Percentiles rank a stretch among this genome's conserved stretches.
Conservation (phyloP, 2,888 invertebrate genomes). For the Tenthredo mesomela region DNA sequence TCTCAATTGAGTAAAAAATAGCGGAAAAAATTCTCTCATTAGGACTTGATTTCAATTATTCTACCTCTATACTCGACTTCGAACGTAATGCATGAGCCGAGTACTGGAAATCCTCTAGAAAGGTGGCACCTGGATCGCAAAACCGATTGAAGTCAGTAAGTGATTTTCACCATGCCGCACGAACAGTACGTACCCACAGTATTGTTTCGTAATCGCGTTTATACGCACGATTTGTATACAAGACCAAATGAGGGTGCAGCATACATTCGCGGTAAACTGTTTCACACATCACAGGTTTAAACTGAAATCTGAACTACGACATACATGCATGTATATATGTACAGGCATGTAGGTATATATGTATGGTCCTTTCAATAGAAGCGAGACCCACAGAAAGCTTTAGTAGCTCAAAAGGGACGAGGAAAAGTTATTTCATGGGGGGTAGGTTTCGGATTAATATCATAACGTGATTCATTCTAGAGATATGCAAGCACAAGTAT, state of each 20-base stretch:
- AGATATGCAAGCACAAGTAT: not conserved
- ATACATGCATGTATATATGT: not conserved
- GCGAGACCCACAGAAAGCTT: not conserved
- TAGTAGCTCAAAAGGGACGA: not conserved
- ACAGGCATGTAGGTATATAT: too few relatives aligned
- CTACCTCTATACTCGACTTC: not conserved
- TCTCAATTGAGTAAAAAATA: not conserved
- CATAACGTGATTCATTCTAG: not conserved
- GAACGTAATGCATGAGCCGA: not conserved
- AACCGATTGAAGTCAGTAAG: not conserved
- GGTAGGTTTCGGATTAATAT: not conserved
- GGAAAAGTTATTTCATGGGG: not conserved
- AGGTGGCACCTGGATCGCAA: not conserved
- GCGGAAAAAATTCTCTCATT: not conserved
- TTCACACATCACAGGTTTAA: not conserved
- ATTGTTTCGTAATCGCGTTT: not conserved
- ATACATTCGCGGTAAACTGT: not conserved
- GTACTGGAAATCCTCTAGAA: not conserved
- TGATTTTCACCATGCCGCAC: not conserved
- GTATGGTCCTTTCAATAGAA: not conserved
- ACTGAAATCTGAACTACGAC: not conserved
- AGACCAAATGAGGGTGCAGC: not conserved
- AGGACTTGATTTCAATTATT: slow-evolving; percentile 18
- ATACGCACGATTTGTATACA: not conserved
- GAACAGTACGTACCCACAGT: not conserved